Base-by-base conservation (phyloP, 2,797 vertebrate genomes). In the Sylvilagus floridanus region DNA sequence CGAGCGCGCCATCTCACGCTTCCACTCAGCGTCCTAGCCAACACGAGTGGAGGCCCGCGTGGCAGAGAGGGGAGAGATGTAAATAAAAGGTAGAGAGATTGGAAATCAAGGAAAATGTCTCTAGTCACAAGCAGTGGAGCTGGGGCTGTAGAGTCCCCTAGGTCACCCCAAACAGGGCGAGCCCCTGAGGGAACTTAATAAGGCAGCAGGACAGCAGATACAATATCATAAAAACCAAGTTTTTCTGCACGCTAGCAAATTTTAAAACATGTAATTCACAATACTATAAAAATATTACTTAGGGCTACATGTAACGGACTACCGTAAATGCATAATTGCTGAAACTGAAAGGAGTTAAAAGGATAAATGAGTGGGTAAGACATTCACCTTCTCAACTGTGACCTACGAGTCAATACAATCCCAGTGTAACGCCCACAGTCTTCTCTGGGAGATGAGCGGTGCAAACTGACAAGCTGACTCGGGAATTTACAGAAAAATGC, bases 291-390 rank as follows among this genome's bases (percentile, higher is more conserved):
- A 91, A 73, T 75, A 84, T 75, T 71, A 84, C 65, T 76, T 88
- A 84, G 32, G 26, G 88, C 84, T 62, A 93, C 93, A 66, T 52
- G 30, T 72, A 65, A 89, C 5, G 71, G 88, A 85, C 82, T 75
- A 54, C 22, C 35, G 0, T 47, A 77, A 85, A 62, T 68, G 9
- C 8, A 1, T 72, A 77, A 68, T 24, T 85, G 75, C 6, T 84
- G 54, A 86, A 96, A 94, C 54, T 95, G 8, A 76, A 84, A 84
- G 73, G 69, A 93, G 30, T 60, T 79, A 85, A 94, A 86, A 90
- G 66, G 73, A 50, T 72, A 78, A 73, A 42, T 62, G 7, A 35
- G 66, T 75, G 16, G 14, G 2, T 54, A 84, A 82, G 32, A 68
- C 35, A 65, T 54, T 66, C 9, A 87, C 90, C 84, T 85, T 93